Conservation (phyloP, 92 coral and sea anemone species). For the Scolanthus callimorphus region DNA sequence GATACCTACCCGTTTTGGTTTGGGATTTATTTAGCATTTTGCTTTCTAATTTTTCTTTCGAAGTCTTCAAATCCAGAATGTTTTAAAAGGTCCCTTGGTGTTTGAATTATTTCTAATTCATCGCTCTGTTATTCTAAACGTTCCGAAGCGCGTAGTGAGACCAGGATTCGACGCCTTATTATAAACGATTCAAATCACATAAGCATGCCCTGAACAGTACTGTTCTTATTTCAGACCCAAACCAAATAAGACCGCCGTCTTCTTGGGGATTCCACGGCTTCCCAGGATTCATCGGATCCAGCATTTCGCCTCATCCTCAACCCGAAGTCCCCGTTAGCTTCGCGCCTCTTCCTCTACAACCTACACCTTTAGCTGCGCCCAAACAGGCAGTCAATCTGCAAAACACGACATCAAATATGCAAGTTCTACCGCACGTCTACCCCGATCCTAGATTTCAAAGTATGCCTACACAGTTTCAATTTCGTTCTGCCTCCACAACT, state of each 20-base stretch:
- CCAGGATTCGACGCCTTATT: too few relatives aligned
- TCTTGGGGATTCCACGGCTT: slow-evolving; percentile 89
- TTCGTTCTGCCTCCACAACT: slow-evolving; percentile 75
- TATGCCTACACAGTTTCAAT: slow-evolving; percentile 56
- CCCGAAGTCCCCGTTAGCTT: slow-evolving; percentile 70
- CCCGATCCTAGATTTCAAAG: slow-evolving; percentile 78
- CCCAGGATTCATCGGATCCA: slow-evolving; percentile 69
- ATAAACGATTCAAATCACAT: too few relatives aligned
- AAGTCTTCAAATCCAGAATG: too few relatives aligned
- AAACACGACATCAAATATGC: slow-evolving; percentile 65
- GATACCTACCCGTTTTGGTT: too few relatives aligned
- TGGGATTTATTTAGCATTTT: too few relatives aligned
- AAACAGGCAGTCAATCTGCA: slow-evolving; percentile 73
- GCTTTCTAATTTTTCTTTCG: too few relatives aligned
- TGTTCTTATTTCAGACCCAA: slow-evolving; percentile 66
- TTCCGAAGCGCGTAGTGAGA: too few relatives aligned
- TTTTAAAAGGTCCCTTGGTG: too few relatives aligned
- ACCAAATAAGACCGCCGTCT: slow-evolving; percentile 76
- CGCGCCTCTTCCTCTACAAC: slow-evolving; percentile 69
- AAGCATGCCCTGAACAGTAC: too few relatives aligned
- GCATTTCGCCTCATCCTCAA: slow-evolving; percentile 60
- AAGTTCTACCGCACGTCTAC: slow-evolving; percentile 80
- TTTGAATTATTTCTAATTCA: too few relatives aligned
- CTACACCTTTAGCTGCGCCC: slow-evolving; percentile 56
- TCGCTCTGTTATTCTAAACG: too few relatives aligned